Evolutionary conservation across 1,140 invertebrate species (phyloP), one percentile per base, ranked within the genome.

Genomic region (Brachionus angularis): DNA sequence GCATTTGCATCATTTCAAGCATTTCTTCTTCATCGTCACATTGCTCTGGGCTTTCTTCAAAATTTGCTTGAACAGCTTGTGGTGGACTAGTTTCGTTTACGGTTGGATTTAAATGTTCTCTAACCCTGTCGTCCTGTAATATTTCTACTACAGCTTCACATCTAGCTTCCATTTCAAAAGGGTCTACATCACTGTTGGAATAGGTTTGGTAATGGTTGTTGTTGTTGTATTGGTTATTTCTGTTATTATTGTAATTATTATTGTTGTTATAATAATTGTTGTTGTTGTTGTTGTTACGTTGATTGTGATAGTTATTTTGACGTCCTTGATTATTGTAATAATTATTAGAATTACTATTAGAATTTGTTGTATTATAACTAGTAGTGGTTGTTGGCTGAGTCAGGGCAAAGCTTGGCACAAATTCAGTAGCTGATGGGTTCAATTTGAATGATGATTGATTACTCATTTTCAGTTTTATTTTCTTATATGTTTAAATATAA

Each of bases 1-100:
- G 62, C 62, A 67, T 67, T 23, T 39, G 39, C 62, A 67, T 67
- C 62, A 67, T 67, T 29, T 67, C 62, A 16, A 31, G 18, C 42
- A 67, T 47, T 16, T 67, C 62, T n/a, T 46, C 62, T 36, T 67
- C 62, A 12, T 67, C 62, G n/a, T 46, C 36, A 5, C 8, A 33
- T 18, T 58, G 34, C 21, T 58, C 53, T 5, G 1, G n/a, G 10
- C 16, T 21, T 58, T 58, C 53, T 23, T 58, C 29, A 25, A 42
- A 42, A 42, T 42, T 42, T 42, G 14, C 2, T 7, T n/a, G 10
- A 10, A 12, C 18, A 12, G 33, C 25, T 36, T 58, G 33, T 14
- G 23, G 53, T 27, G 52, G 34, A 3, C 27, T 31, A 18, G 53
- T 34, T 7, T 52, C 25, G n/a, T 52, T 23, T n/a, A 29, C 49